Conservation (phyloP, 1,140 invertebrate genomes). For the Drosophila athabasca region DNA sequence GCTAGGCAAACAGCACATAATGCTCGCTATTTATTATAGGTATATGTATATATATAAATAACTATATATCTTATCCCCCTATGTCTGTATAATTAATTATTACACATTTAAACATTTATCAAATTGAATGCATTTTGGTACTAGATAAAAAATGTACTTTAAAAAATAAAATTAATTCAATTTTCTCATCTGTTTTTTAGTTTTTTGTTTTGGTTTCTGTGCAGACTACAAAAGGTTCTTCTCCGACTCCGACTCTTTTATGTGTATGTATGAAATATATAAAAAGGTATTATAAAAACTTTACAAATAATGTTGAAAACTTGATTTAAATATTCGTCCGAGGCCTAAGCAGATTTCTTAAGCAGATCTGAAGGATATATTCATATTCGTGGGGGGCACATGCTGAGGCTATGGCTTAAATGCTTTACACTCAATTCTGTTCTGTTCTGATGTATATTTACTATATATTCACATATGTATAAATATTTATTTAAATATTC, state of each 20-base stretch:
- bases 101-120: constrained; percentile 64
- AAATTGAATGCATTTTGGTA: constrained; percentile 75
- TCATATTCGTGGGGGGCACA: constrained; percentile 14
- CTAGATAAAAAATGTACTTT: constrained; percentile 61
- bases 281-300: constrained; percentile 72
- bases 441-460: constrained; percentile 38
- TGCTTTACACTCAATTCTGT: constrained; percentile 46
- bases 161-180: constrained; percentile 63
- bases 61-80: constrained; percentile 31
- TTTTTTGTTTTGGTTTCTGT: constrained; percentile 29
- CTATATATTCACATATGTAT: constrained; percentile 47
- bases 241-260: background rate
- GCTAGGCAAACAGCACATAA: constrained; percentile 16
- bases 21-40: constrained; percentile 1
- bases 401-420: constrained; percentile 47
- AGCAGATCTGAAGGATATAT: constrained; percentile 16
- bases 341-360: background rate
- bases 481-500: constrained; percentile 43
- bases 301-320: constrained; percentile 62
- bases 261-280: constrained; percentile 41
- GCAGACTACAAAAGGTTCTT: constrained; percentile 38
- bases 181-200: constrained; percentile 9
- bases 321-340: constrained; percentile 16
- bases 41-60: constrained; percentile 26
- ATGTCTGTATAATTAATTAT: constrained; percentile 36